A percentile compares a stretch with the other conserved stretches of the same genome.
Conservation (phyloP, 2,113 vertebrate genomes). For the Nothobranchius furzeri region DNA sequence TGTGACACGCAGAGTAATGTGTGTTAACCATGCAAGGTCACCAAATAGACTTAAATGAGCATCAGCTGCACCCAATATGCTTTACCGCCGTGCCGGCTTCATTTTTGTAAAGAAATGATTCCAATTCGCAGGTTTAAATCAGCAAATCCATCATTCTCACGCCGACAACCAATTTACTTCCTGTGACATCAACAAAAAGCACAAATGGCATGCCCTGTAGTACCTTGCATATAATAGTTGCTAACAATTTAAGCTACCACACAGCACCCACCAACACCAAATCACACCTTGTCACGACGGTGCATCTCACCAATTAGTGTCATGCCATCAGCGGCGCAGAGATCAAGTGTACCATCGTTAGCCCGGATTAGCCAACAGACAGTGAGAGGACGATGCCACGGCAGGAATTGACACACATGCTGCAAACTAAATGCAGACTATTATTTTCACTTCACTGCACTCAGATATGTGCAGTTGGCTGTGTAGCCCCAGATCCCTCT, state of each 20-base stretch:
- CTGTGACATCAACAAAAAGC: slow-evolving; percentile 21
- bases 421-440: slow-evolving; percentile 47
- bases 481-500: slow-evolving; percentile 40
- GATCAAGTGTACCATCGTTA: slow-evolving; percentile 54
- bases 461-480: slow-evolving; percentile 35
- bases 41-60: slow-evolving; percentile 3
- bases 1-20: slow-evolving; percentile 27
- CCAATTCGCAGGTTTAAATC: slow-evolving; percentile 17
- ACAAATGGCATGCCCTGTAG: slow-evolving; percentile 17
- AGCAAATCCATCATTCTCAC: slow-evolving; percentile 28
- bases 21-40: slow-evolving; percentile 17
- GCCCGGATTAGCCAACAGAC: slow-evolving; percentile 57
- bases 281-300: slow-evolving; percentile 26
- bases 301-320: slow-evolving; percentile 51
- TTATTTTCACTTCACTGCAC: slow-evolving; percentile 51
- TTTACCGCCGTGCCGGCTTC: background rate
- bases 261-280: slow-evolving; percentile 20
- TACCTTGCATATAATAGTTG: slow-evolving; percentile 28
- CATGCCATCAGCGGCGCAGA: slow-evolving; percentile 39
- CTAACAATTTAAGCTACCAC: slow-evolving; percentile 32
- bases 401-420: slow-evolving; percentile 47
- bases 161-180: slow-evolving; percentile 10
- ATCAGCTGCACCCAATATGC: slow-evolving; percentile 13
- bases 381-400: slow-evolving; percentile 49
- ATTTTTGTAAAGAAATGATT: slow-evolving; percentile 12